Evolutionary conservation across 2,797 vertebrate genomes (phyloP).

Genomic region (Neosilurus hyrtlii): DNA sequence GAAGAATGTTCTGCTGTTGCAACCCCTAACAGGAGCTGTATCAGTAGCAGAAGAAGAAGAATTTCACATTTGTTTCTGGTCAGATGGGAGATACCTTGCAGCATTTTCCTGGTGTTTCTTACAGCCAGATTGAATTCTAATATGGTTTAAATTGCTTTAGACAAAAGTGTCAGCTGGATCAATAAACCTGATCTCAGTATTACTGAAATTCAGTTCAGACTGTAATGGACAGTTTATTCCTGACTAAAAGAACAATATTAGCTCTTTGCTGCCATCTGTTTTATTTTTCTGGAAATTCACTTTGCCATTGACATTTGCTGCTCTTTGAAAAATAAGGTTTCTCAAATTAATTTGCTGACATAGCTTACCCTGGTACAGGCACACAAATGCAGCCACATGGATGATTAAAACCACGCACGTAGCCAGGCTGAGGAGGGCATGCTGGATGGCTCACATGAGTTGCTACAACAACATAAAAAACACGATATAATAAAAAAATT

Average conservation of each 20-base stretch:
- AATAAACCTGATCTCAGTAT: conserved; percentile 6
- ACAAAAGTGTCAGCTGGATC: conserved; percentile 11
- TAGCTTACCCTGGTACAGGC: conserved; percentile 86
- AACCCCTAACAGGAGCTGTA: too few relatives aligned
- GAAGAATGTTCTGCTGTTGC: too few relatives aligned
- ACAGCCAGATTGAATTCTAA: background rate
- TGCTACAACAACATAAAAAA: conserved; percentile 67
- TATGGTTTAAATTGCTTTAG: background rate
- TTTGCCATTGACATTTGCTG: background rate
- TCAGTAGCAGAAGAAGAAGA: too few relatives aligned
- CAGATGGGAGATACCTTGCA: background rate
- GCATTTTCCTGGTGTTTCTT: conserved; percentile 1
- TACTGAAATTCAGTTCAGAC: background rate
- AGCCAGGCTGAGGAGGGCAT: conserved; percentile 81
- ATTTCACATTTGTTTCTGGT: background rate
- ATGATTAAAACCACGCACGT: conserved; percentile 88
- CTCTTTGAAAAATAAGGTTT: background rate
- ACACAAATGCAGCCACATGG: conserved; percentile 89
- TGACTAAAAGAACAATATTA: background rate
- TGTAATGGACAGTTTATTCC: conserved; percentile 4
- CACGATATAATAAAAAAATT: background rate
- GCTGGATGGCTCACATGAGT: conserved; percentile 77
- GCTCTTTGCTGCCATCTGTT: conserved; percentile 48
- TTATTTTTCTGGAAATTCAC: conserved; percentile 28
- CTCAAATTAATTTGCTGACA: background rate